Evolutionary conservation across 2,888 invertebrate genomes (phyloP).

Genomic region (Athalia cordata): DNA sequence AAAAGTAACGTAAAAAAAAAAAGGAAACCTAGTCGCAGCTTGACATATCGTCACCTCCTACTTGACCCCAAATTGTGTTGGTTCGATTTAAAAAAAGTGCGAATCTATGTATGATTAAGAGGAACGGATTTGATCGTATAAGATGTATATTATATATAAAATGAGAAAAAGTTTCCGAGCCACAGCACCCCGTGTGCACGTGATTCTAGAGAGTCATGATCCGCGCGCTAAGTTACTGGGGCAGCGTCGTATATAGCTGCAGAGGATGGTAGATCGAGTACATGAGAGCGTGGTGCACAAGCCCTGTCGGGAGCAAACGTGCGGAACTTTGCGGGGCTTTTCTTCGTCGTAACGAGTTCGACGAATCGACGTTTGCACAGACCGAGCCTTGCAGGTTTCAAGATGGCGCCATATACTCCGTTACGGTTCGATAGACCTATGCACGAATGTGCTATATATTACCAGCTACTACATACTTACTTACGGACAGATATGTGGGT

Average conservation of each 20-base stretch:
- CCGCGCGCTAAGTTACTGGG: conserved; percentile 18
- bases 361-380: conserved; percentile 42
- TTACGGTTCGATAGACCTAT: conserved; percentile 44
- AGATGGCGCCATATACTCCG: conserved; percentile 39
- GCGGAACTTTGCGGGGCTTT: conserved; percentile 36
- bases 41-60: too few species aligned
- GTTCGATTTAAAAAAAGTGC: too few species aligned
- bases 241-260: background rate
- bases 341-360: conserved; percentile 38
- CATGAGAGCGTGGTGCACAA: background rate
- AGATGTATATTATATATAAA: background rate
- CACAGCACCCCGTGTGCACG: background rate
- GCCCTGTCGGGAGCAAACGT: conserved; percentile 39
- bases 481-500: conserved; percentile 15
- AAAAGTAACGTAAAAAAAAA: too few species aligned
- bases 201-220: conserved; percentile 32
- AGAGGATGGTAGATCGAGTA: too few species aligned
- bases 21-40: too few species aligned
- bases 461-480: background rate
- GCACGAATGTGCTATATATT: conserved; percentile 36
- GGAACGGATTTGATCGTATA: too few species aligned
- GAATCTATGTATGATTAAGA: too few species aligned
- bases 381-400: conserved; percentile 27
- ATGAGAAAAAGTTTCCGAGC: background rate
- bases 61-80: too few species aligned